phyloP scores from a whole-genome alignment of 2,888 invertebrate genomes.

The Nomada ferruginata region DNA sequence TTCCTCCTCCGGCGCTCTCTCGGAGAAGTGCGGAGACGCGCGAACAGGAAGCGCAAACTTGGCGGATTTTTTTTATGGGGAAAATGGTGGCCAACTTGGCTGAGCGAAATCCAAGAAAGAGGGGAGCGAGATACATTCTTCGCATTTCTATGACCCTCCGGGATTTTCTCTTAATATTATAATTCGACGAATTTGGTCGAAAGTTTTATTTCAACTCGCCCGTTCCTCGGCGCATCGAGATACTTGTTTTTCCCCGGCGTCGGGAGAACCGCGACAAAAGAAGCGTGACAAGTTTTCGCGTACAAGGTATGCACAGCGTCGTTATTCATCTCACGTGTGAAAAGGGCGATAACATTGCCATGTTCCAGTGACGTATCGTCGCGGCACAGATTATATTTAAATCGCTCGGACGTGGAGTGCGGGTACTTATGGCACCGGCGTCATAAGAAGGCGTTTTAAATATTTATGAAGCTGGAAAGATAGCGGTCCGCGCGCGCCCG shows the following conservation, averaged over 20 bases:
- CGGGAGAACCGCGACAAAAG: conserved; percentile 29
- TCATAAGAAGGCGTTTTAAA: conserved; percentile 70
- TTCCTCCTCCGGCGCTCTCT: conserved; percentile 73
- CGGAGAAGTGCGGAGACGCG: conserved; percentile 77
- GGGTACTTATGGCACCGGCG: conserved; percentile 54
- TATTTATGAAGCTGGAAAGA: conserved; percentile 73
- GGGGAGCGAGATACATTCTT: conserved; percentile 1
- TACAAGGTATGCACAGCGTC: conserved; percentile 44
- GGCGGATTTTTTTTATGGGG: conserved; percentile 80
- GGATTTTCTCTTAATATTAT: too few species aligned
- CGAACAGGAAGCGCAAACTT: conserved; percentile 83
- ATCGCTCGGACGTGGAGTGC: conserved; percentile 58
- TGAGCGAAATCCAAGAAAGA: conserved; percentile 10
- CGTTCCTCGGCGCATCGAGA: not conserved
- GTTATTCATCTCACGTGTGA: conserved; percentile 78
- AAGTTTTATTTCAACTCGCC: too few species aligned
- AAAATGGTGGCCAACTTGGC: conserved; percentile 76
- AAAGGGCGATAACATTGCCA: conserved; percentile 77
- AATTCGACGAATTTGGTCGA: too few species aligned
- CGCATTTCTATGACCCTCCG: too few species aligned
- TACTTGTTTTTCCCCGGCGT: not conserved
- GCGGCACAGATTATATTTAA: conserved; percentile 77
- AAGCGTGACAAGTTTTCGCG: conserved; percentile 65
- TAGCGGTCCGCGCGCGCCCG: conserved; percentile 41
- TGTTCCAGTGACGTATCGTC: conserved; percentile 66